Percentiles rank a stretch among this genome's conserved stretches.
These are phyloP conservation scores for Mylabris phalerata DNA, from an alignment of 1,140 invertebrate genomes.

Conservation along the genomic window DNA sequence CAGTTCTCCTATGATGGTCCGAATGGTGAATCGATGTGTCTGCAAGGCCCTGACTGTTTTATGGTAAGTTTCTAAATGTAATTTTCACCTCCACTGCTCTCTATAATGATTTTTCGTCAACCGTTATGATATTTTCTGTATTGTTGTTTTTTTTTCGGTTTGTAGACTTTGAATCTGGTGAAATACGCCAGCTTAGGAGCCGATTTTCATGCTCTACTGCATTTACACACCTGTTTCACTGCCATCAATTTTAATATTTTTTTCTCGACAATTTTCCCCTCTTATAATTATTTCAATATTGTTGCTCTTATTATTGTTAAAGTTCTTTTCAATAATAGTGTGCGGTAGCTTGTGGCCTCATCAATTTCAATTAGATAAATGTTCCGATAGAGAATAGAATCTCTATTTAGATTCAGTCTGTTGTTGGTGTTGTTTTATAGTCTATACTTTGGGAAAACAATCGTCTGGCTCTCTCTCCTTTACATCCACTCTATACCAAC, in stretches of 20 bases:
- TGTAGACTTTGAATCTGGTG: constrained; percentile 16
- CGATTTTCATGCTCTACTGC: constrained; percentile 11
- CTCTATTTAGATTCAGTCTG: constrained; percentile 4
- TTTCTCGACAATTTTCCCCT: too few species aligned
- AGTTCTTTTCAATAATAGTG: too few species aligned
- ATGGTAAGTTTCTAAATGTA: constrained; percentile 48
- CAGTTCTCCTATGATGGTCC: constrained; percentile 51
- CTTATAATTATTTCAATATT: too few species aligned
- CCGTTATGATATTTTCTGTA: constrained; percentile 13
- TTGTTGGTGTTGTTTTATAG: neutral
- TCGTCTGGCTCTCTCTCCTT: constrained; percentile 3
- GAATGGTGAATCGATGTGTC: constrained; percentile 54
- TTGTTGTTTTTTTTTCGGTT: constrained; percentile 13
- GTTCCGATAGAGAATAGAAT: constrained; percentile 7
- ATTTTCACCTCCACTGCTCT: constrained; percentile 31
- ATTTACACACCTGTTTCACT: constrained; percentile 6
- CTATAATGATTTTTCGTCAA: constrained; percentile 28
- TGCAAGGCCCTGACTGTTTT: constrained; percentile 59
- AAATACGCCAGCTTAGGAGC: neutral
- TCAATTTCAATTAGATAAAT: constrained; percentile 21
- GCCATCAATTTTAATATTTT: neutral
- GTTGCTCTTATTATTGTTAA: too few species aligned
- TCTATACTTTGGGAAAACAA: constrained; percentile 27
- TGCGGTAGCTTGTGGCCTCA: constrained; percentile 10
- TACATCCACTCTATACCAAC: neutral